Percentiles rank a stretch among this genome's conserved stretches.
phyloP scores from a whole-genome alignment of 2,113 vertebrate genomes.

The Datnioides undecimradiatus region DNA sequence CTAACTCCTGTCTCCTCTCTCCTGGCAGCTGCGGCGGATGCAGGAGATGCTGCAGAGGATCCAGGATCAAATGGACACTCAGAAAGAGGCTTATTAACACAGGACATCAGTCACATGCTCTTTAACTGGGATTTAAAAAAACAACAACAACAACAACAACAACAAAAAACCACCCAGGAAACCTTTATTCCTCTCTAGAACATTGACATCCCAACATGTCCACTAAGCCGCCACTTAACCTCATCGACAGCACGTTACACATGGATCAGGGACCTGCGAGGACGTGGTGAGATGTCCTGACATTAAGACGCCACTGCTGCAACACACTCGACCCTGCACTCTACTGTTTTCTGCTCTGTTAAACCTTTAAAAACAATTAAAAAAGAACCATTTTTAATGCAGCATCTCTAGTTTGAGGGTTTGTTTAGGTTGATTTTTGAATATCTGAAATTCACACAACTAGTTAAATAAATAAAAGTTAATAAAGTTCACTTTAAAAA shows the following conservation, averaged over 20 bases:
- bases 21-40: conserved; percentile 90
- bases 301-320: conserved; percentile 21
- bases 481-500: no score
- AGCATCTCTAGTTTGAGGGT: not conserved
- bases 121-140: conserved; percentile 29
- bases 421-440: conserved; percentile 9
- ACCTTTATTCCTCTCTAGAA: conserved; percentile 41
- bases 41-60: conserved; percentile 97
- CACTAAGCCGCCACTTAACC: conserved; percentile 34
- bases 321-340: conserved; percentile 22
- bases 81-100: conserved; percentile 82
- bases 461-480: no score
- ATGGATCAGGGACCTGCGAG: conserved; percentile 41
- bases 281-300: conserved; percentile 55
- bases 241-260: conserved; percentile 47
- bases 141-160: not conserved
- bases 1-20: conserved; percentile 28
- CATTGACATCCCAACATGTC: conserved; percentile 39
- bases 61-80: conserved; percentile 92
- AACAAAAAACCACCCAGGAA: conserved; percentile 27
- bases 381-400: not conserved
- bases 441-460: conserved; percentile 58
- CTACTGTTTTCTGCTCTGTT: conserved; percentile 12
- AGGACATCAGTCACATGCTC: conserved; percentile 28
- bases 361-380: not conserved